A percentile compares a stretch with the other conserved stretches of the same genome.
These are phyloP conservation scores for Pedicia rivosa DNA, from an alignment of 2,888 invertebrate genomes.

Conservation along the genomic window DNA sequence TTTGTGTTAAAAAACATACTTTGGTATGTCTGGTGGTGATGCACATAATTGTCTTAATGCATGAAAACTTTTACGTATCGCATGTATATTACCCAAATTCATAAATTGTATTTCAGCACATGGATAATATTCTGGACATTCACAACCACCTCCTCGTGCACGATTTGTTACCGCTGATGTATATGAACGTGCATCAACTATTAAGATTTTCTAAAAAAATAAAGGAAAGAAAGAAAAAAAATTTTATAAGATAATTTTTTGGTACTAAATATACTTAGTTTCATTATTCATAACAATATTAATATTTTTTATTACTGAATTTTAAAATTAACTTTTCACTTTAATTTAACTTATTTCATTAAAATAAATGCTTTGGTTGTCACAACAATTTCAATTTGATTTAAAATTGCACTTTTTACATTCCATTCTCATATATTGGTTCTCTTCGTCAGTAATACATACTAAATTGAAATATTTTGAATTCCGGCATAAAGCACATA, in stretches of 20 bases:
- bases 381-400: too few species aligned
- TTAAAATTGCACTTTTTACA: too few species aligned
- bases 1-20: too few species aligned
- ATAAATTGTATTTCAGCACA: constrained; percentile 93
- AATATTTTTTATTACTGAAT: constrained; percentile 27
- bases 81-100: constrained; percentile 95
- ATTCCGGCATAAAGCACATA: too few species aligned
- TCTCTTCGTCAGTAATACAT: too few species aligned
- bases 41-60: constrained; percentile 64
- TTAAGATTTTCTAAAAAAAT: constrained; percentile 62
- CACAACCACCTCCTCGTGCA: constrained; percentile 93
- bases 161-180: constrained; percentile 92
- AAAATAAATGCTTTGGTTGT: constrained; percentile 14
- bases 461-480: too few species aligned
- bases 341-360: constrained; percentile 18
- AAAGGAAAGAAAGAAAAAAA: too few species aligned
- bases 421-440: too few species aligned
- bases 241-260: neutral
- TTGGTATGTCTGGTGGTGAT: constrained; percentile 62
- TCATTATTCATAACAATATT: constrained; percentile 26
- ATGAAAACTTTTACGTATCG: constrained; percentile 84
- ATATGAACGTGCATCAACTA: constrained; percentile 92
- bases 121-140: constrained; percentile 90
- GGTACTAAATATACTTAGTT: constrained; percentile 4
- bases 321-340: constrained; percentile 26